Percentiles rank a stretch among this genome's conserved stretches.
These are phyloP conservation scores for Eubasilissa splendida DNA, from an alignment of 2,888 invertebrate genomes.

Conservation along the genomic window DNA sequence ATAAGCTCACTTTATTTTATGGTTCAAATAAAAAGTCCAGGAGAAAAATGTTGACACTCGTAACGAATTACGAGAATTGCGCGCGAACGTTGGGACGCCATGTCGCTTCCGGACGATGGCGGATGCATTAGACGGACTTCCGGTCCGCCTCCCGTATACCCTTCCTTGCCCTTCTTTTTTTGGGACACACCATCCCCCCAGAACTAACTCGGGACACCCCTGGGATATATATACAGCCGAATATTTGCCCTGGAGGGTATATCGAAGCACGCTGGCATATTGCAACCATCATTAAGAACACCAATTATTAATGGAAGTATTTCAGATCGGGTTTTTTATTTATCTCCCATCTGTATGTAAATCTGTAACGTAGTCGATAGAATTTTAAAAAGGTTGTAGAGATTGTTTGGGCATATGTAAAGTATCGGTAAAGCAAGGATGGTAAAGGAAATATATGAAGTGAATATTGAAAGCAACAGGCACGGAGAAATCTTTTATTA, in stretches of 20 bases:
- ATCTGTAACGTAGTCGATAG: no score
- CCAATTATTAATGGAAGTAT: no score
- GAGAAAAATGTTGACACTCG: constrained; percentile 41
- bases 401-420: no score
- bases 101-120: constrained; percentile 66
- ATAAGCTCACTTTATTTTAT: no score
- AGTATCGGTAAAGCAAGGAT: no score
- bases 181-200: constrained; percentile 22
- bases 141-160: constrained; percentile 63
- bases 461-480: no score
- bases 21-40: constrained; percentile 2
- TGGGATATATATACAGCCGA: neutral
- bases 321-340: no score
- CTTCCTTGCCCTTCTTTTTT: constrained; percentile 46
- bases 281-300: neutral
- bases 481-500: no score
- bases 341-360: no score
- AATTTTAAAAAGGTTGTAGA: no score
- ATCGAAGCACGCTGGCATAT: constrained; percentile 1
- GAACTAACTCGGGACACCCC: constrained; percentile 20
- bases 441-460: no score
- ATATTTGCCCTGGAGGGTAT: constrained; percentile 1
- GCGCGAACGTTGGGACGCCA: constrained; percentile 47
- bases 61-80: constrained; percentile 45
- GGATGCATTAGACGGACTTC: constrained; percentile 73